Base-by-base conservation (phyloP, 2,113 vertebrate species). In the Xenopus laevis region DNA sequence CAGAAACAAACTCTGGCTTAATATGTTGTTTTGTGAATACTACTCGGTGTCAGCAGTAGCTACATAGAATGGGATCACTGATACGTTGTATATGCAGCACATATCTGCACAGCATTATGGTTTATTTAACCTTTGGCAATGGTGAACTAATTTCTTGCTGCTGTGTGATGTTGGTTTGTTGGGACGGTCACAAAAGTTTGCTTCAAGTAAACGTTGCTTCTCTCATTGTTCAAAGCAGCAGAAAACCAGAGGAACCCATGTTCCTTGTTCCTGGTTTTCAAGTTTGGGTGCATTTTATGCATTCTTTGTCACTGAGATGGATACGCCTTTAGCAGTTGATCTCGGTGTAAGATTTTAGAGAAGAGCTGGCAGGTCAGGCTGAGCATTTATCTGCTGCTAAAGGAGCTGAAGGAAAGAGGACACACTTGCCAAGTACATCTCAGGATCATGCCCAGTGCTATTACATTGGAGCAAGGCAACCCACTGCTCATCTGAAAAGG, bases 201-300 rank as follows among this genome's bases (percentile, higher is more conserved):
- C 84, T 78, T 0, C 0, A 72, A 79, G 70, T 62, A 77, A 78
- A 79, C 16, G 6, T 23, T 80, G 18, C 30, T 74, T n/a, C 9
- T 6, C 4, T 1, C 71, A 79, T 83, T 74, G 60, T 72, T 84
- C 65, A 81, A 77, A 77, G 78, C 65, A 72, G 65, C 30, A 77
- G 46, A 71, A 76, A 40, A 65, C 79, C 64, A 76, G 33, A 72
- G 79, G 79, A 73, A 61, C 68, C 52, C 66, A 62, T 85, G 88
- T 91, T 92, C 86, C 88, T 89, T 89, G 87, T 92, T 90, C 89
- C 87, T 57, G 89, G 88, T 83, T 81, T 88, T 90, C 90, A 89
- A 0, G 89, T 88, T 71, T 83, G 91, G 87, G 87, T 87, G 81
- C 91, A 92, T 92, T 92, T 87, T 87, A 87, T 80, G 80, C 88